Evolutionary conservation across 1,140 invertebrate species (phyloP), one percentile per base, ranked within the genome.

Genomic region (Conopomorpha cramerella): DNA sequence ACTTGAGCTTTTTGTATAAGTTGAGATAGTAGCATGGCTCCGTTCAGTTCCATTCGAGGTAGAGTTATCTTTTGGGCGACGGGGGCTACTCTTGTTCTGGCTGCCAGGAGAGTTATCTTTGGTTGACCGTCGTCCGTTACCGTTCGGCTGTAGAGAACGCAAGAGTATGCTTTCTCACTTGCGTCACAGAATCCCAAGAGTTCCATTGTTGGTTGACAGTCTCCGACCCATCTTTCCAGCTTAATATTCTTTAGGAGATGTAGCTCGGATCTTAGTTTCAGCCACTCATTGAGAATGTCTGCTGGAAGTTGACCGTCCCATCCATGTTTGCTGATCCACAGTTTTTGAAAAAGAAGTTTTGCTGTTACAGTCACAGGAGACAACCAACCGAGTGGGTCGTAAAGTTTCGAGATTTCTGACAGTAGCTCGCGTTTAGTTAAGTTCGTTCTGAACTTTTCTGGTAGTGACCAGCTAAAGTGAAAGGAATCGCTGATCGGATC

Each of bases 31-130:
- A 79, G 34, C 8, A 59, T 30, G 8, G 77, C 77, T 8, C 53
- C 76, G 34, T 46, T 61, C 12, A 81, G 45, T 55, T 82, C 79
- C 28, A 81, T 39, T 39, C 66, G 28, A 0, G 80, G 77, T 8
- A 82, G 55, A 2, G 66, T 57, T 8, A 34, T 37, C 49, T 78
- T 77, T 39, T 44, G 38, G 12, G 25, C 10, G 2, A 77, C 30
- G 16, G 77, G 78, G 26, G 76, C 60, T 4, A 80, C 71, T 36
- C 63, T 46, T 28, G 56, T 48, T 44, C 79, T 79, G 4, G 55
- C 43, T 26, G 38, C 44, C 8, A 77, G 27, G 30, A 74, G 36
- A 7, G 25, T 38, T 17, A 43, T 14, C 13, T 16, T 30, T 1
- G 31, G 30, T 7, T 42, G 27, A 11, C 45, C 44, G 14, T 40